phyloP scores from a whole-genome alignment of 2,888 invertebrate genomes.

The Liodrosophila aerea region DNA sequence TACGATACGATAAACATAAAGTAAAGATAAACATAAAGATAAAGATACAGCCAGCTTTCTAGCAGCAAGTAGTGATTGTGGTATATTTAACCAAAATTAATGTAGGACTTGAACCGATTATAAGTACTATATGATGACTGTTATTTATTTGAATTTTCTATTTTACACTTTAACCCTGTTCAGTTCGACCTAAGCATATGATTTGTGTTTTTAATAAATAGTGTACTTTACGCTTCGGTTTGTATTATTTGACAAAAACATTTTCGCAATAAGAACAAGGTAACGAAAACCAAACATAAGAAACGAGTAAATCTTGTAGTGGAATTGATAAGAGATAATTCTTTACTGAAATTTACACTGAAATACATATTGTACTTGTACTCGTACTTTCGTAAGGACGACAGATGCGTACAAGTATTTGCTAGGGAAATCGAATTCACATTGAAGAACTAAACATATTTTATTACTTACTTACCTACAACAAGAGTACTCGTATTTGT shows the following conservation, averaged over 20 bases:
- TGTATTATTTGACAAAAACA: too few species aligned
- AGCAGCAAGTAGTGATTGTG: conserved; percentile 75
- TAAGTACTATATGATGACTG: conserved; percentile 16
- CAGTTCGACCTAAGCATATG: too few species aligned
- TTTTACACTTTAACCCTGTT: too few species aligned
- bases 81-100: conserved; percentile 66
- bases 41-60: conserved; percentile 61
- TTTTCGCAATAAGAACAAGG: conserved; percentile 20
- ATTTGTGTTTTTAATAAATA: too few species aligned
- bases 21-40: too few species aligned
- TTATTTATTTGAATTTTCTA: conserved; percentile 4
- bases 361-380: neutral
- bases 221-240: too few species aligned
- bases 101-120: conserved; percentile 42
- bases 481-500: conserved; percentile 60
- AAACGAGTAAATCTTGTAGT: conserved; percentile 40
- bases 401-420: conserved; percentile 24
- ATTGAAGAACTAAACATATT: conserved; percentile 63
- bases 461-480: conserved; percentile 77
- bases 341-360: conserved; percentile 47
- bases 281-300: conserved; percentile 18
- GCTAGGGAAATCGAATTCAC: conserved; percentile 42
- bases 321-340: conserved; percentile 60
- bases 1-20: conserved; percentile 42
- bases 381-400: conserved; percentile 21